Evolutionary conservation across 2,797 vertebrate genomes (phyloP), one percentile per base, ranked within the genome.

Genomic region (Cossypha heuglini): DNA sequence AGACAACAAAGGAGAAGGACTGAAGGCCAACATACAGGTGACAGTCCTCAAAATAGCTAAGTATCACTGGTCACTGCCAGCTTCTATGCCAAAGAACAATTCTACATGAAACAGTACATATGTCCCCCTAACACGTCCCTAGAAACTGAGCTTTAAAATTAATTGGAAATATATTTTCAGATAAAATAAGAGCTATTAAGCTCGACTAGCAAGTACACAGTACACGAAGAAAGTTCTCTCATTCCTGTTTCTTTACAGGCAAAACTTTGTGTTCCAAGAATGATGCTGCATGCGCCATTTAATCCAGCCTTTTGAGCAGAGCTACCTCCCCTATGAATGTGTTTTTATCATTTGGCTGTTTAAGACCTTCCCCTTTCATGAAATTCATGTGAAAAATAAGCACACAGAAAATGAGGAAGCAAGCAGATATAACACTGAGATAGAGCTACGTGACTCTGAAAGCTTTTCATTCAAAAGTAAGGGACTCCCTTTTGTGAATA

Each of bases 71-170:
- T 31, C 69, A 37, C 52, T 78, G 58, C 18, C 62, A 82, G 37
- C 35, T 71, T 77, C 74, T 42, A 6, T 5, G 46, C 33, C 67
- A 81, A 85, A 43, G 24, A 55, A 58, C 10, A 72, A 31, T 55
- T 46, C 74, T 75, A 63, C 51, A 21, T 54, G 25, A 57, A 88
- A 63, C 5, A 75, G 63, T n/a, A 49, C 11, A 1, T 6, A 37
- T 19, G 20, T 19, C 33, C 64, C 88, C 11, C n/a, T 59, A 64
- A 74, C 3, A 3, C 15, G 25, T 5, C n/a, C 46, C 49, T n/a
- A 33, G 54, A 91, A 64, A 95, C 85, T 76, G 17, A 82, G 38
- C 67, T 93, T 91, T 88, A 64, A 96, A 96, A 96, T 49, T 73
- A 63, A 89, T 22, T 76, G 12, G 61, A 90, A 88, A 68, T 67